Evolutionary conservation across 2,113 vertebrate species (phyloP).

Genomic region (Thalassoma bifasciatum): DNA sequence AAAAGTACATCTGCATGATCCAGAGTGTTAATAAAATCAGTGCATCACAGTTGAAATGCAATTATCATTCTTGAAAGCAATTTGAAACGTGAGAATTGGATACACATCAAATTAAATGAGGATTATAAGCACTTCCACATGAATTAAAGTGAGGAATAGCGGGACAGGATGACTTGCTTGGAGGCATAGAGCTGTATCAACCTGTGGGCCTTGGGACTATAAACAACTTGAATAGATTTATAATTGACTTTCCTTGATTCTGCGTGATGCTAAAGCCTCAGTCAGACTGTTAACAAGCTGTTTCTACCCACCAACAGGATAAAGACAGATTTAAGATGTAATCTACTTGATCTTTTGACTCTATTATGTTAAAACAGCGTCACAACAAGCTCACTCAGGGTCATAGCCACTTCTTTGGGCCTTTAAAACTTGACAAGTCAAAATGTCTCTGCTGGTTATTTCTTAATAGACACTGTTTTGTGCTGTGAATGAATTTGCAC

Average conservation of each 20-base stretch:
- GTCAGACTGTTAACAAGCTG: conserved; percentile 12
- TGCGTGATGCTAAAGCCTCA: conserved; percentile 21
- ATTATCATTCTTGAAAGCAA: neutral
- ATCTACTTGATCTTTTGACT: conserved; percentile 26
- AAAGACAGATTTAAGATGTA: conserved; percentile 48
- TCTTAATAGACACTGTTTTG: neutral
- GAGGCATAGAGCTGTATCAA: conserved; percentile 17
- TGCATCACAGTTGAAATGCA: neutral
- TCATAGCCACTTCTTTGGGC: conserved; percentile 11
- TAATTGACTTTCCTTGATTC: conserved; percentile 11
- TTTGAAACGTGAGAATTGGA: neutral
- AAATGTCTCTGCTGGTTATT: conserved; percentile 6
- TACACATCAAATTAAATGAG: neutral
- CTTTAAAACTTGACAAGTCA: conserved; percentile 14
- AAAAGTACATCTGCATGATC: conserved; percentile 43
- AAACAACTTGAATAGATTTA: conserved; percentile 19
- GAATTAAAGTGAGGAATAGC: neutral
- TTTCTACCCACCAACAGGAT: conserved; percentile 36
- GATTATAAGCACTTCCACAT: neutral
- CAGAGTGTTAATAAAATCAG: conserved; percentile 8
- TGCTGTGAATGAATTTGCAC: neutral
- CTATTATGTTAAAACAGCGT: conserved; percentile 4
- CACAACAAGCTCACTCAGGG: conserved; percentile 6
- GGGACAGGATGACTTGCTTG: conserved; percentile 5
- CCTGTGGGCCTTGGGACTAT: neutral